Evolutionary conservation across 2,797 vertebrate genomes (phyloP).

Genomic region (Holocentrus rufus): DNA sequence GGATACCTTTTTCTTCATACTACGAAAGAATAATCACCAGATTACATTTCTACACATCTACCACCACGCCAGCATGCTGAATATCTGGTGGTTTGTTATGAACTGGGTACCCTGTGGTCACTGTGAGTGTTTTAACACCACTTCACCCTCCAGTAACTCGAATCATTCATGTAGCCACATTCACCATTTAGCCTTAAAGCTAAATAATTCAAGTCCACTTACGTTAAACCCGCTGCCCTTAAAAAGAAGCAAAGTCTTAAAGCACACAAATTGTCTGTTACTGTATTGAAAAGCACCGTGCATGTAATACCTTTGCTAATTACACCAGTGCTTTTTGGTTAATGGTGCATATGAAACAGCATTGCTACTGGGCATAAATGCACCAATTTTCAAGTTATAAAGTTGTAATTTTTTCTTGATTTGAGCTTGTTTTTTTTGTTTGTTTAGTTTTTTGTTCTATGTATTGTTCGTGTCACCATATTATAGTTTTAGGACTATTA

Average conservation of each 20-base stretch:
- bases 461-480: neutral
- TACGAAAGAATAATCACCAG: conserved; percentile 97
- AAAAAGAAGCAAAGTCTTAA: conserved; percentile 37
- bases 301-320: neutral
- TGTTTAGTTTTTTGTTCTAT: neutral
- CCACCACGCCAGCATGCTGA: conserved; percentile 94
- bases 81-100: conserved; percentile 99
- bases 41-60: conserved; percentile 96
- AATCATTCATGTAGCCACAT: conserved; percentile 35
- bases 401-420: neutral
- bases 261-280: conserved; percentile 33
- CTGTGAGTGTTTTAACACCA: conserved; percentile 85
- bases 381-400: neutral
- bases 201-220: conserved; percentile 68
- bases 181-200: conserved; percentile 33
- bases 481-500: neutral
- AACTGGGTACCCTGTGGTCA: conserved; percentile 99
- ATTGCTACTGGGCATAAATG: neutral
- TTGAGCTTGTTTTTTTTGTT: neutral
- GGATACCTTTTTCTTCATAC: conserved; percentile 98
- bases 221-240: conserved; percentile 50
- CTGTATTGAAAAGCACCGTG: conserved; percentile 20
- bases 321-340: neutral
- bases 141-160: conserved; percentile 44
- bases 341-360: neutral